Evolutionary conservation across 2,113 vertebrate genomes (phyloP).

Genomic region (Donacobius atricapilla): DNA sequence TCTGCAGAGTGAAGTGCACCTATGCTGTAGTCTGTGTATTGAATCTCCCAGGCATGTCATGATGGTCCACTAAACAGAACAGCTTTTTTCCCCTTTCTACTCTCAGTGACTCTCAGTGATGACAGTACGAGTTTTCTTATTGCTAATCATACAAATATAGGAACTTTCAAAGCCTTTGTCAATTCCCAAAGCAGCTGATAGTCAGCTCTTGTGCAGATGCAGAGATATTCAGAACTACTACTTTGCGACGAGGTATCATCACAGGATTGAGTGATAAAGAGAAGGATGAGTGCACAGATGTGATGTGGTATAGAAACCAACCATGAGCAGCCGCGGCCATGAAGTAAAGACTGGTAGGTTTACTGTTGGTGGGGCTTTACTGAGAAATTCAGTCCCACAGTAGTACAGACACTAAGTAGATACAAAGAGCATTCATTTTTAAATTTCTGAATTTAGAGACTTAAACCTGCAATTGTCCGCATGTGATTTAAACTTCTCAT

Average conservation of each 20-base stretch:
- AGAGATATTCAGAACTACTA: background rate
- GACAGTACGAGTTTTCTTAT: background rate
- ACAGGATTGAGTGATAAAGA: background rate
- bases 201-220: background rate
- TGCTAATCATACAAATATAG: background rate
- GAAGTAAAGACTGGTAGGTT: background rate
- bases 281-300: background rate
- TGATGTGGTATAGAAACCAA: background rate
- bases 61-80: background rate
- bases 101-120: background rate
- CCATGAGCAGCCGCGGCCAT: background rate
- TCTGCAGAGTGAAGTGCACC: background rate
- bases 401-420: background rate
- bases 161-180: background rate
- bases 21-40: background rate
- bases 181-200: rapidly evolving
- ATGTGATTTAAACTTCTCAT: background rate
- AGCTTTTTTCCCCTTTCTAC: background rate
- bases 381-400: background rate
- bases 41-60: background rate
- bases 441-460: background rate
- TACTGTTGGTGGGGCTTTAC: background rate
- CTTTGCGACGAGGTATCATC: background rate
- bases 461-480: background rate
- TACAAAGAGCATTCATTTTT: background rate